A percentile compares a stretch with the other conserved stretches of the same genome.
phyloP scores from a whole-genome alignment of 2,797 vertebrate species.

The Onychomys leucogaster region DNA sequence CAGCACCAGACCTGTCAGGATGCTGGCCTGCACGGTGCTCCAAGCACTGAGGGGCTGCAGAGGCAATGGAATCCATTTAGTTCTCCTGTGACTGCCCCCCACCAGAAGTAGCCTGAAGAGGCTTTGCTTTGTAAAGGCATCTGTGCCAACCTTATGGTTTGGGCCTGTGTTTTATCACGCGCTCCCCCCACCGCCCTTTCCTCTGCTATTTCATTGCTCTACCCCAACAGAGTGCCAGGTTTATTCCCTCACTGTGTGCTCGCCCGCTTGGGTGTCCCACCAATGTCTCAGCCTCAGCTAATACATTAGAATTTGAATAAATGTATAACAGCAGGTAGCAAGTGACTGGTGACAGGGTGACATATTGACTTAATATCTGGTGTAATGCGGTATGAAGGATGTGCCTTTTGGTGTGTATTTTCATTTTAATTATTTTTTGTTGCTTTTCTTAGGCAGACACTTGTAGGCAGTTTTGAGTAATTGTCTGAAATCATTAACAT shows the following conservation, averaged over 20 bases:
- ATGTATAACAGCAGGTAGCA: conserved; percentile 90
- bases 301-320: conserved; percentile 87
- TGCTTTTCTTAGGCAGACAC: conserved; percentile 87
- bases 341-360: conserved; percentile 90
- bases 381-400: conserved; percentile 89
- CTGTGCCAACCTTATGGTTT: conserved; percentile 86
- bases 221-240: conserved; percentile 84
- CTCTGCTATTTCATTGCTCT: conserved; percentile 68
- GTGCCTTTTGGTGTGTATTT: conserved; percentile 89
- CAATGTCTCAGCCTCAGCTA: conserved; percentile 84
- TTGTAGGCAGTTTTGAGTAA: conserved; percentile 88
- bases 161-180: conserved; percentile 80
- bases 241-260: conserved; percentile 81
- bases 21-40: not conserved
- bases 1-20: not conserved
- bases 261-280: conserved; percentile 86
- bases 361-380: conserved; percentile 90
- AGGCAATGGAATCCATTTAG: conserved; percentile 62
- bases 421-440: conserved; percentile 87
- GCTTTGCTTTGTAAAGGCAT: conserved; percentile 78
- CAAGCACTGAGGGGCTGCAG: conserved; percentile 8
- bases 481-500: conserved; percentile 91
- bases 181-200: conserved; percentile 66
- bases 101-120: conserved; percentile 81
- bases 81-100: conserved; percentile 68